Evolutionary conservation across 2,113 vertebrate genomes (phyloP).

Genomic region (Tenebrosternarchus preto): DNA sequence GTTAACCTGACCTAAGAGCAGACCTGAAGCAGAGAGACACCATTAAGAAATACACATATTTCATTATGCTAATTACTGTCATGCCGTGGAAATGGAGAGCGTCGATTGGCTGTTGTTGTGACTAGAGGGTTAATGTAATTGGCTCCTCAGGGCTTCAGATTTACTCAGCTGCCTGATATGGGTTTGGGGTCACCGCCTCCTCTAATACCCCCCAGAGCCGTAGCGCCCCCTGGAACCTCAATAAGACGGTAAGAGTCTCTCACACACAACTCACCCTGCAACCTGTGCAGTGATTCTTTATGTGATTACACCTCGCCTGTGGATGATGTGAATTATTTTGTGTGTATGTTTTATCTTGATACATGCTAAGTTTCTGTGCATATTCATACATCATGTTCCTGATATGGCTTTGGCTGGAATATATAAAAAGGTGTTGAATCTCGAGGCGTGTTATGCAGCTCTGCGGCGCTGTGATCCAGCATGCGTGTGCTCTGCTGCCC

Average conservation of each 20-base stretch:
- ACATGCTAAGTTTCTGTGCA: constrained; percentile 1
- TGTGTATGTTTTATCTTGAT: background rate
- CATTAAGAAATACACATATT: constrained; percentile 5
- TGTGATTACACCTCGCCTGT: no score
- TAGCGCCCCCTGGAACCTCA: constrained; percentile 85
- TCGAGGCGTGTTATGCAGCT: constrained; percentile 34
- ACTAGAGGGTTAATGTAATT: constrained; percentile 24
- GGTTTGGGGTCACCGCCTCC: constrained; percentile 93
- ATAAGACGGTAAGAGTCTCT: constrained; percentile 77
- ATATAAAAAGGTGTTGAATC: constrained; percentile 33
- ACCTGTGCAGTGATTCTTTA: no score
- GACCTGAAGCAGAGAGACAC: background rate
- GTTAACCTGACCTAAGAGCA: background rate
- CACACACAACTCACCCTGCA: background rate
- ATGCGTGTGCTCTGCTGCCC: constrained; percentile 29
- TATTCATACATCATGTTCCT: constrained; percentile 32
- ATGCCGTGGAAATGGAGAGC: background rate
- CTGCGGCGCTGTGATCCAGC: background rate
- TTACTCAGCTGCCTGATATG: constrained; percentile 98
- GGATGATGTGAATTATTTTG: no score
- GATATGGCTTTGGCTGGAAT: constrained; percentile 25
- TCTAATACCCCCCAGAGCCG: constrained; percentile 89
- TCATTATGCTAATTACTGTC: background rate
- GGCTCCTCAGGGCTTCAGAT: constrained; percentile 87
- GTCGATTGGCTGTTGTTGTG: constrained; percentile 31